These are phyloP conservation scores for Haliclona indistincta DNA, from an alignment of 37 sponge, comb jelly and placozoan species.

Conservation along the genomic window DNA sequence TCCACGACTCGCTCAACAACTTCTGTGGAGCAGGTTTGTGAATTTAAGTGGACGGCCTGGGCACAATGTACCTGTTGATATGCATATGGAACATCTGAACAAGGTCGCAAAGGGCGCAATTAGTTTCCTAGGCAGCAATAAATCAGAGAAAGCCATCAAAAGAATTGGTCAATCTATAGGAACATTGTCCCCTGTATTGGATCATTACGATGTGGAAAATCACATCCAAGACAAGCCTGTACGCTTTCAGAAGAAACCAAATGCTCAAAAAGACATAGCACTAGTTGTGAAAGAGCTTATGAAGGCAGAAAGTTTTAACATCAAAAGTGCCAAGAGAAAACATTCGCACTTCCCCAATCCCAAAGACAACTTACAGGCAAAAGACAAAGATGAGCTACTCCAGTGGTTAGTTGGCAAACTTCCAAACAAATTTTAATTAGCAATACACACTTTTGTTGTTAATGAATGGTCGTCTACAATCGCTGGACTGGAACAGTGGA, in stretches of 20 bases:
- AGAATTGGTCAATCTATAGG: constrained; percentile 1
- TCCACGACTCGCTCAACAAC: constrained; percentile 14
- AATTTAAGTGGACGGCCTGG: constrained; percentile 11
- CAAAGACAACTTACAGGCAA: too few species aligned
- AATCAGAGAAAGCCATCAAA: constrained; percentile 5
- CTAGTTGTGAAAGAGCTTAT: neutral
- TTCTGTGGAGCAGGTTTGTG: constrained; percentile 28
- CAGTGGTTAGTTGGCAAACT: too few species aligned
- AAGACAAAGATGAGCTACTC: too few species aligned
- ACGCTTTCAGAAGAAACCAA: neutral
- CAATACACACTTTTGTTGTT: too few species aligned
- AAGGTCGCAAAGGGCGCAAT: constrained; percentile 3
- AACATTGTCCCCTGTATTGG: neutral
- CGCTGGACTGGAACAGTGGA: too few species aligned
- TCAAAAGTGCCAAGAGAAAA: too few species aligned
- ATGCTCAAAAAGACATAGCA: neutral
- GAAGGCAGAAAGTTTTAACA: too few species aligned
- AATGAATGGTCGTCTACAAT: too few species aligned
- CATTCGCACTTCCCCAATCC: too few species aligned
- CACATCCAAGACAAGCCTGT: neutral
- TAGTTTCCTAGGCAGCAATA: constrained; percentile 6
- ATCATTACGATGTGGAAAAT: constrained; percentile 6
- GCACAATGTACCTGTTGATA: constrained; percentile 26
- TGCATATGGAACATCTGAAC: constrained; percentile 4
- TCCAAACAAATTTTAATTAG: too few species aligned